Evolutionary conservation across 2,888 invertebrate genomes (phyloP).

Genomic region (Pseudanteris insignis): DNA sequence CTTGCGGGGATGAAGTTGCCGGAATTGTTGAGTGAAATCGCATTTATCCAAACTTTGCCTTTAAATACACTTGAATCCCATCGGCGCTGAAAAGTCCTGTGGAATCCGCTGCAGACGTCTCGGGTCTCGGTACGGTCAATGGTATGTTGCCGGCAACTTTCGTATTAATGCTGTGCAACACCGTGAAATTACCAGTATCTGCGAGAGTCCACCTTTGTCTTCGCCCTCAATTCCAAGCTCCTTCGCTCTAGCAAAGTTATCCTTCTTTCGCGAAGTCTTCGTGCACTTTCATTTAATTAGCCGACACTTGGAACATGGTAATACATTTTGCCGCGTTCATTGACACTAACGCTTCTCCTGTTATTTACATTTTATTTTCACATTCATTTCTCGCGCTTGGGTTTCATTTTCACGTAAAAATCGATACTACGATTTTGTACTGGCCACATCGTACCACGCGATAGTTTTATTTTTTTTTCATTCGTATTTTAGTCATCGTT

Average conservation of each 20-base stretch:
- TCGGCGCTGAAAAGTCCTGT: constrained; percentile 43
- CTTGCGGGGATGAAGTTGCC: constrained; percentile 33
- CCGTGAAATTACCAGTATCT: constrained; percentile 59
- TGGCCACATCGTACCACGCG: no score
- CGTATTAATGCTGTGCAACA: constrained; percentile 58
- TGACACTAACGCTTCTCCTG: constrained; percentile 6
- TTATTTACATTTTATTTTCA: neutral
- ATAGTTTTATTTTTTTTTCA: no score
- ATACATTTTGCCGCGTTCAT: constrained; percentile 16
- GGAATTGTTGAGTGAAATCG: constrained; percentile 38
- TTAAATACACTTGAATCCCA: constrained; percentile 46
- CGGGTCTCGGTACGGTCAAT: constrained; percentile 34
- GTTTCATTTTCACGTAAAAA: constrained; percentile 17
- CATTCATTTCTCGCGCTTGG: constrained; percentile 7
- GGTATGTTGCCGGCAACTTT: constrained; percentile 26
- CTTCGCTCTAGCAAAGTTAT: constrained; percentile 20
- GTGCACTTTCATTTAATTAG: constrained; percentile 28
- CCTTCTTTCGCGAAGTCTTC: constrained; percentile 9
- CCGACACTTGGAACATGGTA: constrained; percentile 6
- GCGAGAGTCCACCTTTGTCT: constrained; percentile 40
- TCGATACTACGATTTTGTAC: no score
- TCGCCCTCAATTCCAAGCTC: constrained; percentile 13
- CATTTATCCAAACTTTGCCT: constrained; percentile 44
- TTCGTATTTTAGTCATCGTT: no score
- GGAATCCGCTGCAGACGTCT: constrained; percentile 25